These are phyloP conservation scores for Calyptomena viridis DNA, from an alignment of 2,113 vertebrate genomes.

Conservation along the genomic window DNA sequence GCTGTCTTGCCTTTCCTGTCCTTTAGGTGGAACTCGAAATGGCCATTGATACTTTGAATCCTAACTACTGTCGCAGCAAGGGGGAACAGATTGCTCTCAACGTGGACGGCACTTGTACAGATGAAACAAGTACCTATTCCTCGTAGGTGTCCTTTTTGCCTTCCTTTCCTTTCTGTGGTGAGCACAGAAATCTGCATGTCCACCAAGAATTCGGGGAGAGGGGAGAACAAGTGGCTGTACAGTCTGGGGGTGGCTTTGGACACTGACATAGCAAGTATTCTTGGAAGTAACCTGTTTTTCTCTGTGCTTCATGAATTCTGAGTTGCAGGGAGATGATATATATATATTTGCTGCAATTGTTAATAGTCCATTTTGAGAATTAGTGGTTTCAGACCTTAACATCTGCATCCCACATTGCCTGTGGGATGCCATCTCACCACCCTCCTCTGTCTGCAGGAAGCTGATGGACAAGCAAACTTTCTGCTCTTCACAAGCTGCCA, in stretches of 20 bases:
- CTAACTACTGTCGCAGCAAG: slow-evolving; percentile 97
- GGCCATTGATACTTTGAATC: slow-evolving; percentile 89
- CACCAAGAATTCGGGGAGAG: neutral
- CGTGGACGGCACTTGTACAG: slow-evolving; percentile 85
- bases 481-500: slow-evolving; percentile 92
- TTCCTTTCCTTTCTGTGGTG: neutral
- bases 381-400: neutral
- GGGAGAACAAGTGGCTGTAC: neutral
- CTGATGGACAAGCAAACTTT: slow-evolving; percentile 97
- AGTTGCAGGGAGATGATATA: neutral
- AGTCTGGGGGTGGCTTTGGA: neutral
- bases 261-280: neutral
- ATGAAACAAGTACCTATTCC: slow-evolving; percentile 90
- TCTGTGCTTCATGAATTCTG: neutral
- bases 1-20: neutral
- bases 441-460: slow-evolving; percentile 78
- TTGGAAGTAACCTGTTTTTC: neutral
- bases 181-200: neutral
- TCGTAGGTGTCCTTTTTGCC: slow-evolving; percentile 75
- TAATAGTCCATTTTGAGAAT: neutral
- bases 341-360: neutral
- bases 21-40: slow-evolving; percentile 89
- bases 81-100: slow-evolving; percentile 97
- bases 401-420: neutral
- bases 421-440: neutral